Base-by-base conservation (phyloP, 2,888 invertebrate genomes). In the Pollenia angustigena region DNA sequence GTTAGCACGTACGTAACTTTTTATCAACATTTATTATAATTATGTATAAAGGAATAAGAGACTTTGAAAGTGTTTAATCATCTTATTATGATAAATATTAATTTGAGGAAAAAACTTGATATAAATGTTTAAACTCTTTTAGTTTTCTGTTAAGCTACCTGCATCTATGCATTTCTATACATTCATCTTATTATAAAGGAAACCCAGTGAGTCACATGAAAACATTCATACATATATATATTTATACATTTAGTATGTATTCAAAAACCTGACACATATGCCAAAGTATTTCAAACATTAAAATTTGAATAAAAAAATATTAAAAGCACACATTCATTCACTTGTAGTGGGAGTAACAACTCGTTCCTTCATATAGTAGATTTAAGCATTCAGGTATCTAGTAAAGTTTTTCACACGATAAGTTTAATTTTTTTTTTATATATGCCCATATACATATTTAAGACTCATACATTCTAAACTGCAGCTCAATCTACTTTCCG, bases 331-430 rank as follows among this genome's bases (percentile, higher is more conserved):
- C 58, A 58, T 74, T 44, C 66, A 58, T 50, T 44, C 58, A 32
- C n/a, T n/a, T 68, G 81, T 44, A 74, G 23, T 23, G 23, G 10
- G n/a, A 52, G 52, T 54, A 4, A 2, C 11, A 42, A 32, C 6
- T 32, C 16, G 10, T 42, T 32, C 44, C 23, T 54, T 44, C 44
- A 44, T 64, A 44, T 50, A 58, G 44, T 58, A 40, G 42, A 71
- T 54, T 85, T 40, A 80, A 66, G 60, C 72, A 74, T 74, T 69
- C 62, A 80, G 40, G 50, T 52, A 68, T 74, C 46, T 50, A 60
- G 78, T 62, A 62, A 58, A 80, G 64, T 76, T 85, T 58, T 85
- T 81, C 85, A 68, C 66, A 81, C 72, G 76, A 81, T 54, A 72
- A 68, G 4, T 62, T 85, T 32, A 42, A 40, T 50, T 69, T 56